Evolutionary conservation across 1,140 invertebrate genomes (phyloP).

Genomic region (Caenorhabditis elegans): WBcel235 BX284602.5:13241001-13241500

Average conservation of each 20-base stretch:
- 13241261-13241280: conserved; percentile 43
- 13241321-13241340: neutral
- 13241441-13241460: no score
- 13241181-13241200: conserved; percentile 44
- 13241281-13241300: conserved; percentile 17
- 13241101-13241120: conserved; percentile 32
- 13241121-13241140: conserved; percentile 33
- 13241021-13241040: no score
- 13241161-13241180: conserved; percentile 14
- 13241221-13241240: conserved; percentile 23
- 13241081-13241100: neutral
- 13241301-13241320: conserved; percentile 31
- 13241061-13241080: neutral
- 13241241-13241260: conserved; percentile 37
- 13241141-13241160: conserved; percentile 16
- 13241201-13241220: neutral
- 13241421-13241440: conserved; percentile 20
- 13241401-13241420: conserved; percentile 1
- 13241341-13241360: neutral
- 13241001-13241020: no score
- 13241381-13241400: neutral
- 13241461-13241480: no score
- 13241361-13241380: neutral
- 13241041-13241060: conserved; percentile 15
- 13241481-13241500: no score